Base-by-base conservation (phyloP, 1,140 invertebrate species). In the Steinernema feltiae region DNA sequence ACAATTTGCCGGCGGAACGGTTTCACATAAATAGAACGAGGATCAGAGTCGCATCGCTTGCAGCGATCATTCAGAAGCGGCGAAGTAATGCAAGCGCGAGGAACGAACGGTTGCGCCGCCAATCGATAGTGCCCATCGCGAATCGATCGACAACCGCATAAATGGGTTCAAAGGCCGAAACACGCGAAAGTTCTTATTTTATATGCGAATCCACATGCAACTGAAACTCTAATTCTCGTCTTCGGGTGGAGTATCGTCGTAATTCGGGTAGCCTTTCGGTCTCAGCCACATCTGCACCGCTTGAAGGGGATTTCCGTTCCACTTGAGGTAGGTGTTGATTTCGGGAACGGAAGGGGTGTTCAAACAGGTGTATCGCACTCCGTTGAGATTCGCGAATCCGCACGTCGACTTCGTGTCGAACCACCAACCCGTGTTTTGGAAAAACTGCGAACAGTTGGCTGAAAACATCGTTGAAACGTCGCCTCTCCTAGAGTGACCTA, bases 351-450 rank as follows among this genome's bases (percentile, higher is more conserved):
- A 3, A 18, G 78, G 78, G 21, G 70, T 70, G 31, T 74, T 32
- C 30, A 69, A 30, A 48, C 78, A 79, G 7, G 30, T 69, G 72
- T 77, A 79, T 1, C 78, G 72, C 32, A 79, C 78, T 71, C 78
- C 78, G 69, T 79, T 79, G 69, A 79, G 69, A 30, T 79, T 79
- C 21, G 78, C 78, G 17, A 63, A 63, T 32, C 78, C 78, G 70
- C 78, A 79, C 35, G 63, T 63, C 46, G 72, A 46, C 31, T 32
- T 41, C 31, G 73, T 73, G 24, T 80, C 75, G 41, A 76, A 79
- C 78, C 78, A 79, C 77, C 78, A 79, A 32, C 78, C 78, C 32
- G 78, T 79, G 46, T 79, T 73, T 31, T 48, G 32, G 72, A 48
- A 80, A 53, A 70, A 63, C 48, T 48, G 32, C 31, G 78, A 79